Conservation (phyloP, 2,888 invertebrate genomes). For the Monochamus alternatus region DNA sequence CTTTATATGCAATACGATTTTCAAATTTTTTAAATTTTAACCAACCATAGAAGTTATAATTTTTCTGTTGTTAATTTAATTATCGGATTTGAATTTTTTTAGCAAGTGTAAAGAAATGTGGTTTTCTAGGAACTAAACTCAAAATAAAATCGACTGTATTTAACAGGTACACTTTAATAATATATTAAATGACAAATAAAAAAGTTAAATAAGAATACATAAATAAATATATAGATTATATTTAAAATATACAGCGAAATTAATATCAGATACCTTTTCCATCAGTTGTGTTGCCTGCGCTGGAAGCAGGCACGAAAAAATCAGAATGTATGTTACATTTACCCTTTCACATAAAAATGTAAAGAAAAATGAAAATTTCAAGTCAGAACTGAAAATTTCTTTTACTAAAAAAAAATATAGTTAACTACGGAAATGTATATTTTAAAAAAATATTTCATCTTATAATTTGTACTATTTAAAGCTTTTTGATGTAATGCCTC, state of each 20-base stretch:
- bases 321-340: neutral
- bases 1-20: too few species aligned
- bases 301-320: neutral
- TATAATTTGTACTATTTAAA: neutral
- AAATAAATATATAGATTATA: conserved; percentile 7
- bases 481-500: conserved; percentile 3
- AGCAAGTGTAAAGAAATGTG: too few species aligned
- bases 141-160: neutral
- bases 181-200: conserved; percentile 8
- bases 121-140: neutral
- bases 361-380: neutral
- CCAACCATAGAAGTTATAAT: too few species aligned
- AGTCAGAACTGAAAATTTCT: neutral
- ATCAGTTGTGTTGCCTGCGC: neutral
- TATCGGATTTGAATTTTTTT: too few species aligned
- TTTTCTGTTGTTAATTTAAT: too few species aligned
- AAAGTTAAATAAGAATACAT: conserved; percentile 2
- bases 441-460: neutral
- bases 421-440: neutral
- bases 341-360: neutral
- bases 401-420: neutral
- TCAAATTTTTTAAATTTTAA: too few species aligned
- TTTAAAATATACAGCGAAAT: conserved; percentile 2
- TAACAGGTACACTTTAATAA: neutral
- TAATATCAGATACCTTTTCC: neutral